These are phyloP conservation scores for Pristiophorus japonicus DNA, from an alignment of 2,113 vertebrate species.

Conservation along the genomic window DNA sequence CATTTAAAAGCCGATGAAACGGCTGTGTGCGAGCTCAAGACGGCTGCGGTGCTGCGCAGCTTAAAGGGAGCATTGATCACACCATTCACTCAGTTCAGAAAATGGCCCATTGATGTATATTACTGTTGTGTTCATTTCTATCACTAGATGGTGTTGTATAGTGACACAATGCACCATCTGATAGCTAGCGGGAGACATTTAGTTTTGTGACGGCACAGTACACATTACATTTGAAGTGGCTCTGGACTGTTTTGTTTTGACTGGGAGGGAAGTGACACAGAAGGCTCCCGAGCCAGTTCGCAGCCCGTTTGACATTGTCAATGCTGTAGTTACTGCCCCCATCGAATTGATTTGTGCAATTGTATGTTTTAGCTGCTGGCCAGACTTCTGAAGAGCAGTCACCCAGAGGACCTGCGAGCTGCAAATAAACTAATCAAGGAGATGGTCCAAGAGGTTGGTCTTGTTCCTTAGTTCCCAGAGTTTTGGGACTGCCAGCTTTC, in stretches of 20 bases:
- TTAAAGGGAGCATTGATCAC: too few relatives aligned
- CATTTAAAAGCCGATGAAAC: too few relatives aligned
- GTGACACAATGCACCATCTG: neutral
- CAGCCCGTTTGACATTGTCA: neutral
- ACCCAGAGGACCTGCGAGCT: slow-evolving; percentile 87
- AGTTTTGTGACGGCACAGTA: neutral
- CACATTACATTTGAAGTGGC: neutral
- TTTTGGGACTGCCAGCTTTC: neutral
- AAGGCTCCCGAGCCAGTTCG: neutral
- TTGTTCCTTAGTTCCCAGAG: neutral
- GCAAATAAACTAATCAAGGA: slow-evolving; percentile 98
- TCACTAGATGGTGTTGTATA: neutral
- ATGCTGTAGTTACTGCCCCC: neutral
- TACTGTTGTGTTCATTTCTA: neutral
- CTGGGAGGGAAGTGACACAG: neutral
- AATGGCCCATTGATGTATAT: neutral
- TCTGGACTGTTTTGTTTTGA: neutral
- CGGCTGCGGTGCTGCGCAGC: too few relatives aligned
- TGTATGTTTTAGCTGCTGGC: slow-evolving; percentile 72
- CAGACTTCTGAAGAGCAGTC: slow-evolving; percentile 85
- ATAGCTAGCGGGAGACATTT: neutral
- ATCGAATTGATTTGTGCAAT: neutral
- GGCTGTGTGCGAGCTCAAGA: too few relatives aligned
- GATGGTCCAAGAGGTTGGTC: slow-evolving; percentile 92
- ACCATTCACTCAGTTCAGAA: too few relatives aligned